Conservation (phyloP, 2,113 vertebrate genomes). For the Tragulus kanchil region DNA sequence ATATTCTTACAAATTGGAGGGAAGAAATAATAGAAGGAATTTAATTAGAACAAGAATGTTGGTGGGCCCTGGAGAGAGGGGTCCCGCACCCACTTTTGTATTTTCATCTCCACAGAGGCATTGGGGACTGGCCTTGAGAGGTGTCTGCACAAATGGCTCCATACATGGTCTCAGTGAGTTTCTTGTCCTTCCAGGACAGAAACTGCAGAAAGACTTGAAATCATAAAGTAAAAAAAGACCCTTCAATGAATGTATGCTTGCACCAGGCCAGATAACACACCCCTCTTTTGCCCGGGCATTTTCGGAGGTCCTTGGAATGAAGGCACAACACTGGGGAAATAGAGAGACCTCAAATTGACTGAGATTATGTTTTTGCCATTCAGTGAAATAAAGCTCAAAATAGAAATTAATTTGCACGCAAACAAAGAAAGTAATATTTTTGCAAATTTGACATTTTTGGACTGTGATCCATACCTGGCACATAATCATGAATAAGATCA, state of each 20-base stretch:
- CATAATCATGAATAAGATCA: slow-evolving; percentile 21
- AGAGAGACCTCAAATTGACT: not conserved
- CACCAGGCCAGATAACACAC: not conserved
- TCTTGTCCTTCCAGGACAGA: not conserved
- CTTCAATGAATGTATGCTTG: not conserved
- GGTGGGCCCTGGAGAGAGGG: not conserved
- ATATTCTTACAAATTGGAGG: not conserved
- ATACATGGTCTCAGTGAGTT: not conserved
- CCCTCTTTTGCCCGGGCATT: not conserved
- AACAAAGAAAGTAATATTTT: slow-evolving; percentile 45
- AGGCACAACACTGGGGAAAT: not conserved
- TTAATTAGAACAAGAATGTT: not conserved
- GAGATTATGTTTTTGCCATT: not conserved
- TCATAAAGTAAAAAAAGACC: not conserved
- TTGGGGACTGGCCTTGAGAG: not conserved
- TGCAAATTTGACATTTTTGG: not conserved
- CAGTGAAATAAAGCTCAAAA: slow-evolving; percentile 56
- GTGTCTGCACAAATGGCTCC: not conserved
- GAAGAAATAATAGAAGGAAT: not conserved
- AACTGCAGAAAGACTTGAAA: not conserved
- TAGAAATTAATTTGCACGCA: slow-evolving; percentile 40
- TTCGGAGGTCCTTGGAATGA: slow-evolving; percentile 10
- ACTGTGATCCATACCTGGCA: not conserved
- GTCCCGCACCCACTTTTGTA: not conserved
- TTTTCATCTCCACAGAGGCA: not conserved